A percentile compares a stretch with the other conserved stretches of the same genome.
Conservation (phyloP, 1,140 invertebrate genomes). For the Micrasema longulum region DNA sequence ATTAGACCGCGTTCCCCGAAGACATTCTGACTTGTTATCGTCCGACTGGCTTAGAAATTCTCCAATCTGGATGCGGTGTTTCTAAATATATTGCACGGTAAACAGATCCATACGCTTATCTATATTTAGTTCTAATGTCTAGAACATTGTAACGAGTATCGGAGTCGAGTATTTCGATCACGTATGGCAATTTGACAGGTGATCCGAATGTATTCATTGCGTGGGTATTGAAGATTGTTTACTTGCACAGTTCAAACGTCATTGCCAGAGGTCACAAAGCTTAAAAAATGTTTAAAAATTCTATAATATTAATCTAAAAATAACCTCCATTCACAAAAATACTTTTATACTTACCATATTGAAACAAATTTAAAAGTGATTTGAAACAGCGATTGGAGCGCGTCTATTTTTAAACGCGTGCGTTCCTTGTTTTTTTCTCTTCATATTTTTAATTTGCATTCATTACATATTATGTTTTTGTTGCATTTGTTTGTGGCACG, state of each 20-base stretch:
- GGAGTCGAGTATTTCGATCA: background rate
- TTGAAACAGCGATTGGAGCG: too few relatives aligned
- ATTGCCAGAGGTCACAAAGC: slow-evolving; percentile 46
- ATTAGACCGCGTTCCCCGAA: slow-evolving; percentile 28
- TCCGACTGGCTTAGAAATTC: slow-evolving; percentile 1
- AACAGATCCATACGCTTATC: background rate
- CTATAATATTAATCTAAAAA: background rate
- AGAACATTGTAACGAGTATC: too few relatives aligned
- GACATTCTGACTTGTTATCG: slow-evolving; percentile 41
- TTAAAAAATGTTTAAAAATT: background rate
- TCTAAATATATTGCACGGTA: background rate
- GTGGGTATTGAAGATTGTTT: slow-evolving; percentile 39
- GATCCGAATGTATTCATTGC: slow-evolving; percentile 17
- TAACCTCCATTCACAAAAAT: too few relatives aligned
- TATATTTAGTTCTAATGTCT: too few relatives aligned
- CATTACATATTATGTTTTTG: slow-evolving; percentile 24
- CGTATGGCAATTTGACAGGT: slow-evolving; percentile 41
- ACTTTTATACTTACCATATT: too few relatives aligned
- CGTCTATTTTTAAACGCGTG: background rate
- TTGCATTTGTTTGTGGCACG: slow-evolving; percentile 24
- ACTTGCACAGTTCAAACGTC: slow-evolving; percentile 34
- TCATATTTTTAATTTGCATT: background rate
- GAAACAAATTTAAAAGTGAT: too few relatives aligned
- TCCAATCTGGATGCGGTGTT: background rate
- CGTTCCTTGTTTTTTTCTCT: slow-evolving; percentile 11